Conservation (phyloP, 2,113 vertebrate genomes). For the Dryoscopus gambensis region DNA sequence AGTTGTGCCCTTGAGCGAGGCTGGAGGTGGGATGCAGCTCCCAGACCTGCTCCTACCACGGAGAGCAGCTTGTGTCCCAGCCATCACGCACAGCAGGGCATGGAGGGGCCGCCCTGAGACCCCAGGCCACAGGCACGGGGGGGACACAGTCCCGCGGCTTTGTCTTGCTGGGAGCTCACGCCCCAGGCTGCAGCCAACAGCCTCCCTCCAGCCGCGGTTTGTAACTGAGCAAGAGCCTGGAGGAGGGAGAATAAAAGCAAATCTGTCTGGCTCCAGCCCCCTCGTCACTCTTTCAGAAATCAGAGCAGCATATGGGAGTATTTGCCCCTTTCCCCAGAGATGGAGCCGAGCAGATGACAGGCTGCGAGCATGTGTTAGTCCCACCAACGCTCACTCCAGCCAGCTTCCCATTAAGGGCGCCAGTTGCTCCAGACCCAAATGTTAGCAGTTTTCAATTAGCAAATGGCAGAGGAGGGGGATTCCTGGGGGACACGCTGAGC, state of each 20-base stretch:
- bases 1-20: background rate
- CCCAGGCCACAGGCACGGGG: accelerated
- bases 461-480: conserved; percentile 53
- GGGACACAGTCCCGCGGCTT: background rate
- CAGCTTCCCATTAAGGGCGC: conserved; percentile 12
- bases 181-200: background rate
- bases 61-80: too few species aligned
- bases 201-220: background rate
- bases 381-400: conserved; percentile 29
- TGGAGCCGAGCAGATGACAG: conserved; percentile 36
- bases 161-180: background rate
- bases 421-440: conserved; percentile 54
- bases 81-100: background rate
- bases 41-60: background rate
- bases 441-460: conserved; percentile 62
- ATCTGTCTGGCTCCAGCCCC: conserved; percentile 40
- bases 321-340: conserved; percentile 56
- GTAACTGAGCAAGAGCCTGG: background rate
- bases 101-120: background rate
- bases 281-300: background rate
- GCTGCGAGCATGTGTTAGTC: conserved; percentile 32
- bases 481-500: conserved; percentile 46
- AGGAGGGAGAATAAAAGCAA: conserved; percentile 25
- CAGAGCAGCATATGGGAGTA: conserved; percentile 46
- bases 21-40: background rate